Conservation (phyloP, 2,113 vertebrate genomes). For the Bombycilla garrulus region DNA sequence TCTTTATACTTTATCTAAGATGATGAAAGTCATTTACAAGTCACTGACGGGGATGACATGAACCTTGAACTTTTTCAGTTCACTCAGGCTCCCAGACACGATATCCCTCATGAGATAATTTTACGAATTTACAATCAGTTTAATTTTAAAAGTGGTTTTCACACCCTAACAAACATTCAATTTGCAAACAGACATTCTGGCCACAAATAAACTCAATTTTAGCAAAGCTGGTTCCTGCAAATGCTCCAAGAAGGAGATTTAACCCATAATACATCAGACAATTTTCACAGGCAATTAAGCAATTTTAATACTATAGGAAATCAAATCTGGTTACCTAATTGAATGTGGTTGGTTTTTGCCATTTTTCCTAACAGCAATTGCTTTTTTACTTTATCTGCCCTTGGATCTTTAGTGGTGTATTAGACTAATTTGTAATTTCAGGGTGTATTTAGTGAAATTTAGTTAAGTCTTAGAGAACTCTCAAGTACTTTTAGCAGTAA, state of each 20-base stretch:
- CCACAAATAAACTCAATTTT: background rate
- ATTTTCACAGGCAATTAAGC: slow-evolving; percentile 52
- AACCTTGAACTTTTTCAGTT: background rate
- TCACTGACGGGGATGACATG: background rate
- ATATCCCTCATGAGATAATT: background rate
- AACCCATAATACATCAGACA: slow-evolving; percentile 4
- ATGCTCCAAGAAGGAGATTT: background rate
- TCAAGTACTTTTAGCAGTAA: background rate
- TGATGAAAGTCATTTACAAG: background rate
- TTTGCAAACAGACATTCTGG: background rate
- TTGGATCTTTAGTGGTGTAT: background rate
- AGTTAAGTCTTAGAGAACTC: slow-evolving; percentile 2
- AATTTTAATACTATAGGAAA: slow-evolving; percentile 37
- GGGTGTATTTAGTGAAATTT: slow-evolving; percentile 1
- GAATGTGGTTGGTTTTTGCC: slow-evolving; percentile 1
- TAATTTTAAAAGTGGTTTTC: background rate
- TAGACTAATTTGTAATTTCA: background rate
- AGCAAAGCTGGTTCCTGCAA: background rate
- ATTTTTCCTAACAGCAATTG: background rate
- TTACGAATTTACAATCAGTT: background rate
- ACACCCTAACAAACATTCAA: background rate
- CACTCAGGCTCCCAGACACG: background rate
- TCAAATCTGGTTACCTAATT: slow-evolving; percentile 32
- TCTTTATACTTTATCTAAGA: background rate
- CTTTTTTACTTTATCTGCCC: background rate